These are phyloP conservation scores for Drosophila peninsularis DNA, from an alignment of 2,888 invertebrate genomes.

Conservation along the genomic window DNA sequence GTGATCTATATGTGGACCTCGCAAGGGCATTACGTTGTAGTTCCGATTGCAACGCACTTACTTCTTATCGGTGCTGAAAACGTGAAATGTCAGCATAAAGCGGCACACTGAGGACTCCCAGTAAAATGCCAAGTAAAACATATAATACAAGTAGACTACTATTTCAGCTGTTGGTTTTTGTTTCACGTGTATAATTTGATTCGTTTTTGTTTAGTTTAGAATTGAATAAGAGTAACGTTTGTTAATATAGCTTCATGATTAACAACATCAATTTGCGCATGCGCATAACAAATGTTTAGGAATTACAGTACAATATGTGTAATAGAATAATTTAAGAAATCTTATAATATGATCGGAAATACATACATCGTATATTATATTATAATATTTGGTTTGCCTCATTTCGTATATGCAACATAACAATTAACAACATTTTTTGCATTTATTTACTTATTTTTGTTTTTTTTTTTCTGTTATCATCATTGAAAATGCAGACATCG, in stretches of 20 bases:
- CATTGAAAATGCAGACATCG: conserved; percentile 13
- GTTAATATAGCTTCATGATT: conserved; percentile 44
- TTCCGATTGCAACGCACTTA: too few relatives aligned
- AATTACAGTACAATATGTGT: conserved; percentile 62
- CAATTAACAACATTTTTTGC: conserved; percentile 59
- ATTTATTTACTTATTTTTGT: conserved; percentile 16
- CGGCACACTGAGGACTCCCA: too few relatives aligned
- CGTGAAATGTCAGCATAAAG: neutral
- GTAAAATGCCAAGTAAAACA: neutral
- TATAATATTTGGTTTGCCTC: conserved; percentile 42
- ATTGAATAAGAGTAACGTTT: conserved; percentile 59
- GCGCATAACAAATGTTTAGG: conserved; percentile 73
- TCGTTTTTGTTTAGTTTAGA: conserved; percentile 36
- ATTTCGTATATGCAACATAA: conserved; percentile 67
- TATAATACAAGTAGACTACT: neutral
- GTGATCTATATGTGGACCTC: too few relatives aligned
- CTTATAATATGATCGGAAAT: conserved; percentile 41
- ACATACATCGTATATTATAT: conserved; percentile 28
- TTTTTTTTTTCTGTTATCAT: conserved; percentile 2
- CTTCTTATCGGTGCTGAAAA: neutral
- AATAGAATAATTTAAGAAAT: conserved; percentile 63
- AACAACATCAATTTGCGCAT: conserved; percentile 72
- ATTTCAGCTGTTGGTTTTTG: conserved; percentile 7
- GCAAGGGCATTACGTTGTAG: too few relatives aligned
- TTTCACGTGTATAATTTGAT: conserved; percentile 21